Conservation (phyloP, 2,113 vertebrate genomes). For the Acrocephalus arundinaceus region DNA sequence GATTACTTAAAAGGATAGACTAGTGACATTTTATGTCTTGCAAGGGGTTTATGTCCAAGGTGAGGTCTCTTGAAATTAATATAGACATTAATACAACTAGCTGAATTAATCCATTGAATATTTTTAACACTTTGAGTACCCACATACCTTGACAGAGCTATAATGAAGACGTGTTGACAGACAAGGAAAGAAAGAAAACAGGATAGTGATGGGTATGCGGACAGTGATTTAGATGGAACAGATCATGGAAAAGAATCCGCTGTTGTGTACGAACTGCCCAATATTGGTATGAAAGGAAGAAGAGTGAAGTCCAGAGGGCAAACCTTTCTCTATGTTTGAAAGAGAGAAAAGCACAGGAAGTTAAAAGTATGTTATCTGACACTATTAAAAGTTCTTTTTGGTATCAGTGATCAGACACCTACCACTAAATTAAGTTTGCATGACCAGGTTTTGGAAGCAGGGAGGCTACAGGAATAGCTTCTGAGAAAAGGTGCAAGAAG, state of each 20-base stretch:
- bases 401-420: not conserved
- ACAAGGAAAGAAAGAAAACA: not conserved
- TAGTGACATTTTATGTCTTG: conserved; percentile 57
- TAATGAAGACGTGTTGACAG: not conserved
- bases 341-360: not conserved
- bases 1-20: conserved; percentile 58
- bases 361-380: not conserved
- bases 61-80: conserved; percentile 47
- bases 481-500: not conserved
- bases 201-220: not conserved
- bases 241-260: not conserved
- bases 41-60: conserved; percentile 40
- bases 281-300: not conserved
- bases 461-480: not conserved
- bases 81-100: not conserved
- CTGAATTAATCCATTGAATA: not conserved
- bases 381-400: not conserved
- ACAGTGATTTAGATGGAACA: not conserved
- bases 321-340: not conserved
- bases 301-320: not conserved
- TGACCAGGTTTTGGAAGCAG: not conserved
- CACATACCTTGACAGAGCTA: not conserved
- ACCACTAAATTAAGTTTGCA: not conserved
- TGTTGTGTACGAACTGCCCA: not conserved
- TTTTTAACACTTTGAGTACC: not conserved